Evolutionary conservation across 2,113 vertebrate genomes (phyloP), one percentile per base, ranked within the genome.

Genomic region (Hydrolagus affinis): DNA sequence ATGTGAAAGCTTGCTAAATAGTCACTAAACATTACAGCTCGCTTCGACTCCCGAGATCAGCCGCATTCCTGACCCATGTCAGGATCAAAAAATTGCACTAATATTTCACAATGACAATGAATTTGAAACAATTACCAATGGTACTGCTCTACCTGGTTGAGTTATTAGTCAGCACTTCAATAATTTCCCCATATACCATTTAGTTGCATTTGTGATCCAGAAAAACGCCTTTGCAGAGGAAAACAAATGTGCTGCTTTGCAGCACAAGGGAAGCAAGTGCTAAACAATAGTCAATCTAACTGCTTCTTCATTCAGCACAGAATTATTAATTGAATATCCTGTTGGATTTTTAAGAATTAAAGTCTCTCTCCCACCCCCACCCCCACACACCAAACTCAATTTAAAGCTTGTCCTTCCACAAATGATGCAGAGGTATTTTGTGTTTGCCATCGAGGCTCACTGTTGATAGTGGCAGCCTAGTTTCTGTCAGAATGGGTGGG

Each of bases 101-200:
- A 71, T 85, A n/a, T 85, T 60, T 71, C 70, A 72, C 44, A 21
- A 80, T 59, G 77, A 85, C 28, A 70, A 44, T 25, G 68, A 80
- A 86, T 83, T 86, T 85, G 57, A 23, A 32, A 72, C 69, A 73
- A 64, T 44, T 85, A 66, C 17, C 70, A 44, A 85, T 57, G 28
- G 19, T 73, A 75, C 32, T 70, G 66, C 68, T 71, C 77, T 64
- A 23, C 66, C 59, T 59, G n/a, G 70, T 85, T 66, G 25, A 74
- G 32, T 56, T 74, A n/a, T 74, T 30, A 60, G 64, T 75, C 15
- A 75, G 30, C 6, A 1, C 56, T 44, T 56, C 73, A 75, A 23
- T 11, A 56, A 56, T 7, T 56, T 74, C 32, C 72, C 73, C 10
- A 9, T 30, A 19, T 15, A 19, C 32, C 32, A 75, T 8, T 19